Base-by-base conservation (phyloP, 64 coral and sea anemone species). In the Dendronephthya gigantea region DNA sequence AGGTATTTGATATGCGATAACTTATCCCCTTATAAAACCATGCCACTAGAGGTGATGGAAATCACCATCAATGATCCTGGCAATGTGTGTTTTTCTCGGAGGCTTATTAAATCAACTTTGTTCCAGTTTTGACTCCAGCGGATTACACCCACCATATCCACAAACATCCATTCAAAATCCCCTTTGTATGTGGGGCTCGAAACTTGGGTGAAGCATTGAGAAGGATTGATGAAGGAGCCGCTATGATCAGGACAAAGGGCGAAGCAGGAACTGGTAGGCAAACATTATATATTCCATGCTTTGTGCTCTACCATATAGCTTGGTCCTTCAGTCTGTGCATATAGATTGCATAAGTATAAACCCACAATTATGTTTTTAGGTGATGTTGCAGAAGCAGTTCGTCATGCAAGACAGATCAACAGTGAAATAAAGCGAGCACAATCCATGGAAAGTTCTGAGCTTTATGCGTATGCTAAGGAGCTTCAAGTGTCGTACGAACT, bases 121-220 rank as follows among this genome's bases (percentile, higher is more conserved):
- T 69, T 55, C 25, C 40, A 97, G 94, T 97, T 16, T 66, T 97
- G 50, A 97, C 94, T 43, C 48, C 90, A 23, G 94, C 94, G 48
- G 94, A 97, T 75, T 90, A 97, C 25, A 35, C 87, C 39, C 86
- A 97, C 39, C 94, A 97, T 47, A 93, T 93, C 49, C 89, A 97
- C 55, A 97, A 97, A 76, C 92, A 93, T 51, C 88, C 89, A 49
- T 97, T 97, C 55, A 97, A 90, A 75, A 92, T 97, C 50, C 94
- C 94, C 25, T 97, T 97, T 90, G 94, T 97, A 19, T 97, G 94
- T 97, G 94, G 94, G 35, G 94, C 94, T 87, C 88, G 91, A 33
- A 84, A 97, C 81, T 86, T 97, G 29, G 94, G 94, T 7, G 94
- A 97, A 87, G 94, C 94, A 39, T 87, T 97, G 10, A 86, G 94